Evolutionary conservation across 2,888 invertebrate genomes (phyloP).

Genomic region (Chalcis sispes): DNA sequence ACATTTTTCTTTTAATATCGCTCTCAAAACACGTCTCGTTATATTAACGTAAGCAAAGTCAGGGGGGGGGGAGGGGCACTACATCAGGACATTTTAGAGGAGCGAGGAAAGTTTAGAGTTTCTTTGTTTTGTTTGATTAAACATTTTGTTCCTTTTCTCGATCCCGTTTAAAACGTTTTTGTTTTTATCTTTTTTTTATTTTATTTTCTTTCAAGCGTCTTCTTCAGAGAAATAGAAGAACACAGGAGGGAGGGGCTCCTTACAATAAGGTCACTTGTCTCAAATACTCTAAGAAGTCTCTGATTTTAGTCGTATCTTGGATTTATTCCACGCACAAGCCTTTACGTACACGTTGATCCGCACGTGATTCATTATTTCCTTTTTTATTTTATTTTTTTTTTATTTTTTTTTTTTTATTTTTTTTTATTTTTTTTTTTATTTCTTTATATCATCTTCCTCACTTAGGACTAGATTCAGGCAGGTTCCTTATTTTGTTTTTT

Average conservation of each 20-base stretch:
- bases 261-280: constrained; percentile 70
- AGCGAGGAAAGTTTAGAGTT: constrained; percentile 31
- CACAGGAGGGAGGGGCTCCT: constrained; percentile 62
- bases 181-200: constrained; percentile 29
- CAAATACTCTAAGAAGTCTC: constrained; percentile 62
- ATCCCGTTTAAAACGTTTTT: constrained; percentile 46
- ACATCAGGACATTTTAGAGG: constrained; percentile 23
- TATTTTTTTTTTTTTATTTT: constrained; percentile 25
- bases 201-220: constrained; percentile 42
- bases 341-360: constrained; percentile 40
- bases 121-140: constrained; percentile 42
- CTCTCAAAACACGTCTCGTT: constrained; percentile 13
- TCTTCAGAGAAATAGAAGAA: constrained; percentile 52
- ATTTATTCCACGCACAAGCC: constrained; percentile 52
- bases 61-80: constrained; percentile 3
- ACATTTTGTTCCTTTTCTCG: constrained; percentile 25
- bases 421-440: neutral
- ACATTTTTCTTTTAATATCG: constrained; percentile 13
- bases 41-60: constrained; percentile 9
- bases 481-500: constrained; percentile 59
- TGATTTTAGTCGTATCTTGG: constrained; percentile 56
- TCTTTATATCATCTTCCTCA: constrained; percentile 46
- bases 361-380: constrained; percentile 31
- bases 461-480: constrained; percentile 69
- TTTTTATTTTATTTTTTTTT: constrained; percentile 21